Percentiles rank a stretch among this genome's conserved stretches.
Conservation (phyloP, 2,888 invertebrate species). For the Drosophila anomalata region DNA sequence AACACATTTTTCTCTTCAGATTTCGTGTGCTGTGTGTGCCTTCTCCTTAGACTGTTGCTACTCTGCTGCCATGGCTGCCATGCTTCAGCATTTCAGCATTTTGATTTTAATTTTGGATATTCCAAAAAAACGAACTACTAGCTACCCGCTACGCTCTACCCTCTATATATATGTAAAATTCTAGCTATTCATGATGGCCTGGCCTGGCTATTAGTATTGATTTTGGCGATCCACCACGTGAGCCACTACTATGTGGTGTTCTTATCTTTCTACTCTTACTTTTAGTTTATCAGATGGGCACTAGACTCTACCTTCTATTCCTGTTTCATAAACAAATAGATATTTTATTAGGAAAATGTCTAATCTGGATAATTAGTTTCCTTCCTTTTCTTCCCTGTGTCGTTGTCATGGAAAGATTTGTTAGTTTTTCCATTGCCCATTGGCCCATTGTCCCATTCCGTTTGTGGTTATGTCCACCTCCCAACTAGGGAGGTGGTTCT, state of each 20-base stretch:
- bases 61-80: not conserved
- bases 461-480: conserved; percentile 25
- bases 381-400: not conserved
- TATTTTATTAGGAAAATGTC: not conserved
- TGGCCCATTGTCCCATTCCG: not conserved
- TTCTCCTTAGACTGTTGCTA: conserved; percentile 18
- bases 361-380: not conserved
- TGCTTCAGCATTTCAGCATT: conserved; percentile 8
- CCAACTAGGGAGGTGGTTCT: not conserved
- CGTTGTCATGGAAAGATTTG: conserved; percentile 28
- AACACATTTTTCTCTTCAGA: conserved; percentile 47
- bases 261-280: too few species aligned
- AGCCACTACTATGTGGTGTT: not conserved
- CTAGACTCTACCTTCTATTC: too few species aligned
- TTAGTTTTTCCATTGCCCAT: conserved; percentile 4
- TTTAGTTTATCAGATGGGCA: too few species aligned
- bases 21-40: conserved; percentile 1
- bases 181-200: too few species aligned
- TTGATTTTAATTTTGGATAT: conserved; percentile 47
- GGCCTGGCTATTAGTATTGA: conserved; percentile 7
- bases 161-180: not conserved
- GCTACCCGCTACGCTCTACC: not conserved
- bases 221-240: conserved; percentile 23
- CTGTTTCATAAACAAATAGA: too few species aligned
- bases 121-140: conserved; percentile 27